phyloP scores from a whole-genome alignment of 1,140 invertebrate species.

The Orchestia grillus region DNA sequence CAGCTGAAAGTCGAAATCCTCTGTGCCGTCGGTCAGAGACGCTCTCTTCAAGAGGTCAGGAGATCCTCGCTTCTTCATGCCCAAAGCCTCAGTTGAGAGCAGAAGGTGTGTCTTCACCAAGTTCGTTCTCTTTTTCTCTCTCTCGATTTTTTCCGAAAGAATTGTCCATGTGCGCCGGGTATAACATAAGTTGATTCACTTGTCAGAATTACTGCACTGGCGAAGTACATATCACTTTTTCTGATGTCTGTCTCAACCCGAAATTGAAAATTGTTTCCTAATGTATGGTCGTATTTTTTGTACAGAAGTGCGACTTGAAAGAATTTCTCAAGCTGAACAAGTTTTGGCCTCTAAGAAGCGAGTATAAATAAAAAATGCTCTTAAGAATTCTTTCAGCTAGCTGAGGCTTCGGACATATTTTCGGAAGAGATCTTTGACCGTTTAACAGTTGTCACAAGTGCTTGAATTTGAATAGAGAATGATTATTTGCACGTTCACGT shows the following conservation, averaged over 20 bases:
- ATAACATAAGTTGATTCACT: too few species aligned
- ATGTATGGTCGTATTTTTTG: not conserved
- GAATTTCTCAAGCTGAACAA: not conserved
- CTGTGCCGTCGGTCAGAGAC: not conserved
- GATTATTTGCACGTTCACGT: not conserved
- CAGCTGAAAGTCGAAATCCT: not conserved
- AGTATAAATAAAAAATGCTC: not conserved
- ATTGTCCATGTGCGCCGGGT: not conserved
- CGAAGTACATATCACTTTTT: too few species aligned
- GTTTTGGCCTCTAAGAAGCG: not conserved
- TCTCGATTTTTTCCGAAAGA: not conserved
- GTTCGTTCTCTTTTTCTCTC: not conserved
- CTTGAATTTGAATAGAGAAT: not conserved
- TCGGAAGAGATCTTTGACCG: not conserved
- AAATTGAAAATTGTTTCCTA: too few species aligned
- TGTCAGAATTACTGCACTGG: too few species aligned
- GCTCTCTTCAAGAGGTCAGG: not conserved
- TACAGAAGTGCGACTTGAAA: not conserved
- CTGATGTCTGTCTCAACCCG: too few species aligned
- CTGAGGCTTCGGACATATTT: not conserved
- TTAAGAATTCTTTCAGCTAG: not conserved
- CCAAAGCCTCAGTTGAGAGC: not conserved
- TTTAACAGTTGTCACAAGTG: not conserved
- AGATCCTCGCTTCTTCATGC: not conserved
- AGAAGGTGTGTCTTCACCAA: not conserved